Conservation (phyloP, 2,888 invertebrate genomes). For the Stenichneumon culpator region DNA sequence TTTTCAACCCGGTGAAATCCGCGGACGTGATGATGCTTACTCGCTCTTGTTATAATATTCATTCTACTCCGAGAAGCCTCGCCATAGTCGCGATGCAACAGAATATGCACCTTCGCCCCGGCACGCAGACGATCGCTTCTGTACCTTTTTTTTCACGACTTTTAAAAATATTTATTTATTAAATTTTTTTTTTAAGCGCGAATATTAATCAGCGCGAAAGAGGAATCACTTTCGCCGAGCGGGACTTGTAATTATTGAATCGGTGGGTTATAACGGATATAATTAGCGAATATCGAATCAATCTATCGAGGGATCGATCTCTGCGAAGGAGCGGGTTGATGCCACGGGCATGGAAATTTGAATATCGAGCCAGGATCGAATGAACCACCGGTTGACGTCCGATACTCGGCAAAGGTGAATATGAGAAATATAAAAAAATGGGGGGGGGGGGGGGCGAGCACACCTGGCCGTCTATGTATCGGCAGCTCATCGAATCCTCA, state of each 20-base stretch:
- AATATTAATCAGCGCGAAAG: conserved; percentile 34
- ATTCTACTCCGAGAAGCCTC: neutral
- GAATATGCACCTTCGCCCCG: neutral
- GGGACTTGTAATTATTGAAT: conserved; percentile 25
- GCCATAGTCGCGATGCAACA: neutral
- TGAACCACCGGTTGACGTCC: conserved; percentile 33
- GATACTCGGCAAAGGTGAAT: conserved; percentile 28
- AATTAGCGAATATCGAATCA: conserved; percentile 54
- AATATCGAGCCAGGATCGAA: conserved; percentile 69
- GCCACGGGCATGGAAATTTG: conserved; percentile 58
- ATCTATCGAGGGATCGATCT: conserved; percentile 46
- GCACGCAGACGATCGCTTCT: neutral
- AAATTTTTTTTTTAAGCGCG: conserved; percentile 6
- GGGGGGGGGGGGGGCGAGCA: conserved; percentile 2
- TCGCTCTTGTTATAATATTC: conserved; percentile 22
- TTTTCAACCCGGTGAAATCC: conserved; percentile 63
- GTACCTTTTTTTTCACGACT: neutral
- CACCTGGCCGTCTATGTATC: conserved; percentile 46
- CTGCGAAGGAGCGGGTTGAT: neutral
- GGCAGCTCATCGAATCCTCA: neutral
- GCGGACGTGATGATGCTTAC: conserved; percentile 52
- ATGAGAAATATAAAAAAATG: conserved; percentile 38
- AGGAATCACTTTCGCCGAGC: conserved; percentile 56
- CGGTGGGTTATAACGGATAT: conserved; percentile 25
- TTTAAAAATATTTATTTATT: conserved; percentile 2